Conservation (phyloP, 2,113 vertebrate species). For the Ammodytes marinus region DNA sequence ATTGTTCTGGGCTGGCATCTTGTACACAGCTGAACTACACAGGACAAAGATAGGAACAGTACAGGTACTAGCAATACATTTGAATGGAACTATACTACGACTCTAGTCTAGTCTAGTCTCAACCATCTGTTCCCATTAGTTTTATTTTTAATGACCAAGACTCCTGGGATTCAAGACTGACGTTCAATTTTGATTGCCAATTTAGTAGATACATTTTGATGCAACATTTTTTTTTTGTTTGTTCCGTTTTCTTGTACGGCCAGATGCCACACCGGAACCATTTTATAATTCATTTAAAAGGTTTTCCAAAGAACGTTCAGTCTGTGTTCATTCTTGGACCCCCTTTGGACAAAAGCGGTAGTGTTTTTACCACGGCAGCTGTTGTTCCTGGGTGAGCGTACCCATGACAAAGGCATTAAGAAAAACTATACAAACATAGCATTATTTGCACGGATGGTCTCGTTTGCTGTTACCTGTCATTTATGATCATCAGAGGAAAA, state of each 20-base stretch:
- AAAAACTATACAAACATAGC: too few relatives aligned
- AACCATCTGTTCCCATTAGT: slow-evolving; percentile 60
- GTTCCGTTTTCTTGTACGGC: slow-evolving; percentile 13
- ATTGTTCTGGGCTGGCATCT: slow-evolving; percentile 9
- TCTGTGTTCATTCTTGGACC: too few relatives aligned
- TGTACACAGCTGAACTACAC: neutral
- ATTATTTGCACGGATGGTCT: too few relatives aligned
- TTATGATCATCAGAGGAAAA: too few relatives aligned
- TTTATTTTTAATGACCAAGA: slow-evolving; percentile 51
- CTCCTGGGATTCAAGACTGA: slow-evolving; percentile 48
- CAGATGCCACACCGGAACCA: slow-evolving; percentile 54
- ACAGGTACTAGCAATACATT: neutral
- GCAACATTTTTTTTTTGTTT: slow-evolving; percentile 1
- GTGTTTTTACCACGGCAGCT: too few relatives aligned
- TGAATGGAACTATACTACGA: slow-evolving; percentile 29
- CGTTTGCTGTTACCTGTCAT: too few relatives aligned
- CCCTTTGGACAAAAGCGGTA: too few relatives aligned
- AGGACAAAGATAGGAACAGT: slow-evolving; percentile 10
- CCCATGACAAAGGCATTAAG: too few relatives aligned
- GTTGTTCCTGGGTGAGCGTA: too few relatives aligned
- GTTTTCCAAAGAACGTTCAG: too few relatives aligned
- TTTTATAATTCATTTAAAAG: slow-evolving; percentile 45
- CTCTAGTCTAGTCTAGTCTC: slow-evolving; percentile 13
- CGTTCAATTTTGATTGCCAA: slow-evolving; percentile 41
- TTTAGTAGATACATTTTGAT: slow-evolving; percentile 47